These are phyloP conservation scores for Heterotilapia buettikoferi DNA, from an alignment of 2,113 vertebrate species.

Conservation along the genomic window DNA sequence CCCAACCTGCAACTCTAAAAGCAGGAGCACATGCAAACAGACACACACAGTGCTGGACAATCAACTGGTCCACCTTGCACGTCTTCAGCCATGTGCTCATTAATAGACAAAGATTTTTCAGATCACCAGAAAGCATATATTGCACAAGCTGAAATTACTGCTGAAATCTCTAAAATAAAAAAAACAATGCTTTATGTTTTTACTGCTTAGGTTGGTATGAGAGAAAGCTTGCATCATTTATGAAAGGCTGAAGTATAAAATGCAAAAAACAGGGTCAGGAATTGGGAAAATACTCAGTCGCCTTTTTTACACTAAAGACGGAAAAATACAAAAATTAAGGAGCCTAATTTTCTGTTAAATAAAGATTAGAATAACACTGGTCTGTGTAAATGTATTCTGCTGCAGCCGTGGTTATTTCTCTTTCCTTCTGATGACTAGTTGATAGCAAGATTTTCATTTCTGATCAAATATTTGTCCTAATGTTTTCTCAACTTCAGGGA, in stretches of 20 bases:
- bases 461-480: not conserved
- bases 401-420: not conserved
- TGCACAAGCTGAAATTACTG: not conserved
- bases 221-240: not conserved
- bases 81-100: not conserved
- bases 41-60: not conserved
- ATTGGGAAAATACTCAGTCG: not conserved
- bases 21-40: not conserved
- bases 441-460: not conserved
- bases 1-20: constrained; percentile 22
- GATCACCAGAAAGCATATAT: not conserved
- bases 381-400: not conserved
- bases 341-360: not conserved
- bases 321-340: not conserved
- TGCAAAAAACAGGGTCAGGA: not conserved
- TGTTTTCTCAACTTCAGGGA: not conserved
- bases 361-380: not conserved
- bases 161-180: not conserved
- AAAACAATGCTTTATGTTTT: not conserved
- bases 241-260: not conserved
- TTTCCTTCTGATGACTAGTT: not conserved
- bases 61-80: not conserved
- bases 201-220: not conserved
- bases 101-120: not conserved
- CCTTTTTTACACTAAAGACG: not conserved